phyloP scores from a whole-genome alignment of 2,113 vertebrate genomes.

The Romanogobio albipinnatus region DNA sequence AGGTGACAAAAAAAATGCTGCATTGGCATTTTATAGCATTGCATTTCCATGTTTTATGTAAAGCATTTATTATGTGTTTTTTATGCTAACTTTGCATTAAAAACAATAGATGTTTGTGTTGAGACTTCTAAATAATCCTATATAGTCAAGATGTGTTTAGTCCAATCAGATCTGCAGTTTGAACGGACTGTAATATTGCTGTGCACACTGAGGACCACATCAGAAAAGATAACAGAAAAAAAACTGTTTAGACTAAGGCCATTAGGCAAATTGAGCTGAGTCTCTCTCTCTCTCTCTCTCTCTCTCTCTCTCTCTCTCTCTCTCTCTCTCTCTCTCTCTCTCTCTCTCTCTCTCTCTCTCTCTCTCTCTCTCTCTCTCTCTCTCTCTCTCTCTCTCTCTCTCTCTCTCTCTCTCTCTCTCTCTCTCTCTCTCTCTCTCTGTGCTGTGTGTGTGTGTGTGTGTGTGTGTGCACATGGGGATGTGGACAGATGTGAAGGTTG shows the following conservation, averaged over 20 bases:
- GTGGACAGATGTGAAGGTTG: conserved; percentile 59
- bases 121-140: neutral
- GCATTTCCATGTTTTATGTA: neutral
- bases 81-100: neutral
- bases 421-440: too few species aligned
- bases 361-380: too few species aligned
- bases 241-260: conserved; percentile 59
- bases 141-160: conserved; percentile 2
- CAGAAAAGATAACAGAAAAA: conserved; percentile 53
- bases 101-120: neutral
- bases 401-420: too few species aligned
- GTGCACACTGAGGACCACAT: conserved; percentile 37
- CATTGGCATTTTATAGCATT: neutral
- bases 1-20: neutral
- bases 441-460: conserved; percentile 9
- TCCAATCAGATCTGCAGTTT: conserved; percentile 57
- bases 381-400: too few species aligned
- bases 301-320: too few species aligned
- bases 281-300: too few species aligned
- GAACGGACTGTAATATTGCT: conserved; percentile 62
- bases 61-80: neutral
- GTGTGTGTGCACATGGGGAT: conserved; percentile 30
- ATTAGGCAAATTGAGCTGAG: conserved; percentile 68
- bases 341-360: too few species aligned
- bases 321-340: too few species aligned